Conservation (phyloP, 2,797 vertebrate genomes). For the Sebastes kiyomatsui region DNA sequence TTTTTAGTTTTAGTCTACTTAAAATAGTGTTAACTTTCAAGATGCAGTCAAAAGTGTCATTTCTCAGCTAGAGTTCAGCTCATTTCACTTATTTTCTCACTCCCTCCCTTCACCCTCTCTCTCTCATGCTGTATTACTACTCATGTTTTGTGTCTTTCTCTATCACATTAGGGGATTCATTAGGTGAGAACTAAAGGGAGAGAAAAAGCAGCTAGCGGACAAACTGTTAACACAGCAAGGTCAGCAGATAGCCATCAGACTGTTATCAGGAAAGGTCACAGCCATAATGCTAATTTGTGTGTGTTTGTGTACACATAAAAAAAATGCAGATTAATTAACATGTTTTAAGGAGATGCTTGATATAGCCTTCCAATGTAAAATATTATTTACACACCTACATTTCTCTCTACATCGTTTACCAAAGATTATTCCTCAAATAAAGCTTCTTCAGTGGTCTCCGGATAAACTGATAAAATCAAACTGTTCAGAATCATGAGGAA, state of each 20-base stretch:
- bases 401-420: background rate
- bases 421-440: background rate
- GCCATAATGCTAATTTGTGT: constrained; percentile 35
- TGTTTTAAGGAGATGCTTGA: constrained; percentile 10
- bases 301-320: background rate
- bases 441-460: background rate
- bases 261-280: constrained; percentile 57
- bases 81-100: background rate
- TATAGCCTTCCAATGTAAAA: background rate
- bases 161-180: constrained; percentile 38
- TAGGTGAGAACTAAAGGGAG: constrained; percentile 45
- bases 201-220: constrained; percentile 35
- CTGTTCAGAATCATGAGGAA: background rate
- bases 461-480: constrained; percentile 5
- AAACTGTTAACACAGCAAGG: constrained; percentile 68
- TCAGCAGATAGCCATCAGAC: constrained; percentile 68
- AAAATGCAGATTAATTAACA: background rate
- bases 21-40: constrained; percentile 42
- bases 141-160: background rate
- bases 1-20: constrained; percentile 13
- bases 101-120: background rate
- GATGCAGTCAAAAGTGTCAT: constrained; percentile 38
- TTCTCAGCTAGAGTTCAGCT: constrained; percentile 23
- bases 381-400: background rate
- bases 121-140: background rate